Evolutionary conservation across 2,888 invertebrate species (phyloP).

Genomic region (Caprella mutica): DNA sequence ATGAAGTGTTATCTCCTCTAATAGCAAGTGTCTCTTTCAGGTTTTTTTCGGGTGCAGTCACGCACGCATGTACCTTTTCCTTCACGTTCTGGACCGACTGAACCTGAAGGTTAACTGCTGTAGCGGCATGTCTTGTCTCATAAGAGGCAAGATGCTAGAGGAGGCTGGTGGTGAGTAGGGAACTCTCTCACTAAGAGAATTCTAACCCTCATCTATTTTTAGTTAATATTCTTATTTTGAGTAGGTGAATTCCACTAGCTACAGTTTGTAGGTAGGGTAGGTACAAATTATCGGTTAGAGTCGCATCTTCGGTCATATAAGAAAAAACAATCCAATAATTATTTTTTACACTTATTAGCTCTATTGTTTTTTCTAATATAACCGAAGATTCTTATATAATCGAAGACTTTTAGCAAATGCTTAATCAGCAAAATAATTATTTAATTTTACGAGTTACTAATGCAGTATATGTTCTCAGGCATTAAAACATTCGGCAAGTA

Average conservation of each 20-base stretch:
- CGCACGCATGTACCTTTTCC: slow-evolving; percentile 84
- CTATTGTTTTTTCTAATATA: too few species aligned
- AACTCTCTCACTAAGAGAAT: too few species aligned
- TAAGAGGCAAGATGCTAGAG: slow-evolving; percentile 78
- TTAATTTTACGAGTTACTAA: neutral
- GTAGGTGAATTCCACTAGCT: too few species aligned
- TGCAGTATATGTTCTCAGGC: too few species aligned
- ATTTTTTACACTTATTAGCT: too few species aligned
- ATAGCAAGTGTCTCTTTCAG: slow-evolving; percentile 42
- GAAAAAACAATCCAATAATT: too few species aligned
- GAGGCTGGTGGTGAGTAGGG: slow-evolving; percentile 67
- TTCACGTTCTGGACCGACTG: slow-evolving; percentile 61
- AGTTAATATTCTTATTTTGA: too few species aligned
- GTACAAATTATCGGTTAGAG: too few species aligned
- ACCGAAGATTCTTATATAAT: too few species aligned
- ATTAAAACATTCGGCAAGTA: slow-evolving; percentile 81
- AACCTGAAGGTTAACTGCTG: slow-evolving; percentile 68
- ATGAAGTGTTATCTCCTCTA: neutral
- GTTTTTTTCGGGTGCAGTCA: slow-evolving; percentile 95
- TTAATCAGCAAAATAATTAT: neutral
- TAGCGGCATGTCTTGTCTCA: slow-evolving; percentile 94
- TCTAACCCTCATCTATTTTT: too few species aligned
- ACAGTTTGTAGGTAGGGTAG: too few species aligned
- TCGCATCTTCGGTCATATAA: too few species aligned
- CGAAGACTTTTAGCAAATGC: neutral